Base-by-base conservation (phyloP, 2,888 invertebrate genomes). In the Plagiodera versicolora region DNA sequence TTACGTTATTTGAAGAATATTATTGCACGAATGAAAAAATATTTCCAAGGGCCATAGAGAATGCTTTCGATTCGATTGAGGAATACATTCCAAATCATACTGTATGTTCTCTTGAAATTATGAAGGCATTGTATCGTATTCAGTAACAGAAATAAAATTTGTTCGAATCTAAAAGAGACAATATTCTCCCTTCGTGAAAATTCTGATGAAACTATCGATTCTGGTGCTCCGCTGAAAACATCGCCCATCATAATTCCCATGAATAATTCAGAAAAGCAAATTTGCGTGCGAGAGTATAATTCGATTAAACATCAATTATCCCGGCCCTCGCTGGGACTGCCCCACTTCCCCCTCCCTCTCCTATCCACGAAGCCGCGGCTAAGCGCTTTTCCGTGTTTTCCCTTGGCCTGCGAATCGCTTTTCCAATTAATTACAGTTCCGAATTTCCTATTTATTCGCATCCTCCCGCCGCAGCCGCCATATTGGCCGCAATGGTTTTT, bases 311-410 rank as follows among this genome's bases (percentile, higher is more conserved):
- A 39, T 39, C 39, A 39, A 39, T 39, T 39, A 39, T 39, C n/a
- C 39, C 39, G 39, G 46, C 52, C 45, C 49, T 45, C n/a, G 47
- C 16, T 32, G 51, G 51, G 52, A 70, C 70, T 66, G 32, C 32
- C 32, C 11, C 32, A n/a, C n/a, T n/a, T n/a, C n/a, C n/a, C n/a
- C n/a, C n/a, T n/a, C n/a, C n/a, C n/a, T n/a, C n/a, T n/a, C n/a
- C n/a, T n/a, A n/a, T n/a, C 32, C 32, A 32, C 32, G 39, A 4
- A 68, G 70, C 74, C 72, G 72, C 67, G 73, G 75, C 72, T 77
- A 77, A 77, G 76, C 76, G 77, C 66, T 75, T 77, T 77, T 77
- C 77, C 69, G 70, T 77, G 77, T 77, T 73, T 69, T 75, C 74
- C 75, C 75, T 74, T 75, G 69, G 69, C 39, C 10, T 67, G 69